Evolutionary conservation across 2,888 invertebrate species (phyloP).

Genomic region (Rhagonycha lutea): DNA sequence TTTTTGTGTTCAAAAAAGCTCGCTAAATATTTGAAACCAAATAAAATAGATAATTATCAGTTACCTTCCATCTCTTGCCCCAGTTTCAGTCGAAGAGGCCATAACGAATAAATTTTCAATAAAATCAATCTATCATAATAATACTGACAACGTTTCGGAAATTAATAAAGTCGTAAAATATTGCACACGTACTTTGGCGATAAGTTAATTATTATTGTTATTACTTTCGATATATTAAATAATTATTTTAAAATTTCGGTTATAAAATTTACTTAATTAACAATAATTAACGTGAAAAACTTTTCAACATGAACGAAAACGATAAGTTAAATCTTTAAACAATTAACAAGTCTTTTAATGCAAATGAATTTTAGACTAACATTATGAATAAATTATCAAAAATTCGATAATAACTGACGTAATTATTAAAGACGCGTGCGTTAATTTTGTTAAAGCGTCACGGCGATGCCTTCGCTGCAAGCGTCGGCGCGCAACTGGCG

Average conservation of each 20-base stretch:
- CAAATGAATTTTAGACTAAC: conserved; percentile 18
- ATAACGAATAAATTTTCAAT: conserved; percentile 17
- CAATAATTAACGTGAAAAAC: conserved; percentile 1
- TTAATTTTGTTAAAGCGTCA: conserved; percentile 31
- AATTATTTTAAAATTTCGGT: conserved; percentile 4
- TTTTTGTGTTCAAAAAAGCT: neutral
- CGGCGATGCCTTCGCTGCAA: conserved; percentile 38
- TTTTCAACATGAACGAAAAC: conserved; percentile 5
- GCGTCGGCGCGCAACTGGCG: conserved; percentile 43
- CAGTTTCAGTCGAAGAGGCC: conserved; percentile 29
- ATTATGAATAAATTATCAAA: conserved; percentile 24
- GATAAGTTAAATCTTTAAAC: conserved; percentile 19
- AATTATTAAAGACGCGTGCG: conserved; percentile 20
- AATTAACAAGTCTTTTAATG: conserved; percentile 17
- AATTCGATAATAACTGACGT: conserved; percentile 22
- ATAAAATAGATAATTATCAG: conserved; percentile 20
- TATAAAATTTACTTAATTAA: conserved; percentile 15
- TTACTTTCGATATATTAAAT: neutral
- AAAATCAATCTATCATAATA: conserved; percentile 25
- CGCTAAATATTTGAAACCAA: neutral
- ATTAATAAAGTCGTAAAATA: conserved; percentile 12
- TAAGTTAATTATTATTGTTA: neutral
- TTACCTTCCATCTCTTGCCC: conserved; percentile 34
- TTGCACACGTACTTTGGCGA: conserved; percentile 14
- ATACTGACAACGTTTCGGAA: conserved; percentile 14